These are phyloP conservation scores for Siniperca chuatsi DNA, from an alignment of 2,113 vertebrate genomes.

Conservation along the genomic window DNA sequence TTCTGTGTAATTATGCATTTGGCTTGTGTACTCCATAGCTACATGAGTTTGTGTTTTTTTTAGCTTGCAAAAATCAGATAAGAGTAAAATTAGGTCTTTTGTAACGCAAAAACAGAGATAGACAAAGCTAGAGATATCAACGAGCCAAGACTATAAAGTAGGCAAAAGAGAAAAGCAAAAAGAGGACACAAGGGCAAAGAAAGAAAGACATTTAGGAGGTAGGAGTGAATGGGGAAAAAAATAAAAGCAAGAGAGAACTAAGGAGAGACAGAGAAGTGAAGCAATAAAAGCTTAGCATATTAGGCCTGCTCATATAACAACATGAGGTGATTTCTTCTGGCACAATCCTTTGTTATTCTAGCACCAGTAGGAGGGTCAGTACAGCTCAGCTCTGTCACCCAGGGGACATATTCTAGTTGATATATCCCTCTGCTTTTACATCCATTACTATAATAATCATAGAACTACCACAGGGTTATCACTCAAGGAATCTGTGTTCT, in stretches of 20 bases:
- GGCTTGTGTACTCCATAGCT: neutral
- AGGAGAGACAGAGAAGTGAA: slow-evolving; percentile 4
- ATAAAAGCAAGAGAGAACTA: slow-evolving; percentile 10
- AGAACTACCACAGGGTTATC: slow-evolving; percentile 31
- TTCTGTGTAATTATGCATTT: neutral
- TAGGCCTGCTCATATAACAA: slow-evolving; percentile 37
- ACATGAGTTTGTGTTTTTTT: neutral
- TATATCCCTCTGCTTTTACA: slow-evolving; percentile 21
- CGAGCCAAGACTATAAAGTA: neutral
- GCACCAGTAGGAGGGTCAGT: slow-evolving; percentile 18
- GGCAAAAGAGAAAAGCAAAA: neutral
- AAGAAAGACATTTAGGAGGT: neutral
- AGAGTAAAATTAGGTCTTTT: fast-evolving
- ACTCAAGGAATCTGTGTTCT: slow-evolving; percentile 9
- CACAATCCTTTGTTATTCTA: slow-evolving; percentile 21
- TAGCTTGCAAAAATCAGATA: neutral
- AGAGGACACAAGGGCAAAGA: neutral
- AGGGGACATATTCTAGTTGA: slow-evolving; percentile 9
- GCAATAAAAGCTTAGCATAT: slow-evolving; percentile 26
- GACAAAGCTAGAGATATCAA: neutral
- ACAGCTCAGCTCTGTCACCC: slow-evolving; percentile 32
- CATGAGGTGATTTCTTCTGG: slow-evolving; percentile 45
- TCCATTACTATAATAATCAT: slow-evolving; percentile 29
- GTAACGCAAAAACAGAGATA: neutral
- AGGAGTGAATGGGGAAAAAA: neutral